Evolutionary conservation across 2,113 vertebrate genomes (phyloP).

Genomic region (Alethe diademata): DNA sequence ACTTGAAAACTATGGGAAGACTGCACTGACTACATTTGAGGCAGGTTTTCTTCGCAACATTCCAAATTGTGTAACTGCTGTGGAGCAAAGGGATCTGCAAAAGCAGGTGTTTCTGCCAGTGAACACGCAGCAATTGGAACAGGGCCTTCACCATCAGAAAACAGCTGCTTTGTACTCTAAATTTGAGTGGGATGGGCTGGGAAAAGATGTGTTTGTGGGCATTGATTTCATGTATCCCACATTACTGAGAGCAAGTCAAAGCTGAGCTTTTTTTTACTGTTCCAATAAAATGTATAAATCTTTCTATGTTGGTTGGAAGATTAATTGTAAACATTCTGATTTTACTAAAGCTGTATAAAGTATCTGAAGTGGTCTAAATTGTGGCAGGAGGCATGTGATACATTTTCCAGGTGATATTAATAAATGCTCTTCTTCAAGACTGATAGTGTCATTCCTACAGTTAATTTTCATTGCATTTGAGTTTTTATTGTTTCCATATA

Average conservation of each 20-base stretch:
- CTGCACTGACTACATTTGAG: background rate
- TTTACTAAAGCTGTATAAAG: background rate
- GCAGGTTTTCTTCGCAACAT: background rate
- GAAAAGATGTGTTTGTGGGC: background rate
- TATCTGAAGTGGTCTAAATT: background rate
- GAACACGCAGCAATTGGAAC: rapidly evolving
- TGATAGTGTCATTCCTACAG: background rate
- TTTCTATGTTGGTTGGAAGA: background rate
- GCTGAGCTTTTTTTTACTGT: background rate
- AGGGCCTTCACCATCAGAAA: background rate
- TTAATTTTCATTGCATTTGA: background rate
- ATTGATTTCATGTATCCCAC: background rate
- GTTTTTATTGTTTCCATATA: background rate
- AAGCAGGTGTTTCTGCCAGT: background rate
- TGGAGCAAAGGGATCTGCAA: background rate
- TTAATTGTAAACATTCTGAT: background rate
- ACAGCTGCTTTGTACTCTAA: background rate
- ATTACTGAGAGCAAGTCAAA: background rate
- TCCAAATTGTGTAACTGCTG: background rate
- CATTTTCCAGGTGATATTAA: background rate
- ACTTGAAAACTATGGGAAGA: background rate
- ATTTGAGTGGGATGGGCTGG: background rate
- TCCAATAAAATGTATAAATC: background rate
- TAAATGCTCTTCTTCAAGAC: background rate
- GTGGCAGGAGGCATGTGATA: background rate